Evolutionary conservation across 2,113 vertebrate genomes (phyloP).

Genomic region (Atlantisia rogersi): DNA sequence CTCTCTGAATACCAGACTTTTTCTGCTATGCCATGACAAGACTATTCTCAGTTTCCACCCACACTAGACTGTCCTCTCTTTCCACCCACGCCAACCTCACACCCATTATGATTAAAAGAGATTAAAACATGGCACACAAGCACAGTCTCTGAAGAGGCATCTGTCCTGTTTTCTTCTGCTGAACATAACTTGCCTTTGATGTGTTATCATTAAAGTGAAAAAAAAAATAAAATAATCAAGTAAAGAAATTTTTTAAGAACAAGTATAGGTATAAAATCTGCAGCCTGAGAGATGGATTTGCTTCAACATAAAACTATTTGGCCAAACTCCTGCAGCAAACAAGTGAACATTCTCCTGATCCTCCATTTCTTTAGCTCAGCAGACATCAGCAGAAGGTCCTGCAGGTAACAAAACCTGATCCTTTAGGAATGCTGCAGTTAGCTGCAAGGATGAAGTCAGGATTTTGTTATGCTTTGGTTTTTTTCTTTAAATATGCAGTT

Average conservation of each 20-base stretch:
- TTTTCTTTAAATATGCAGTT: background rate
- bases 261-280: background rate
- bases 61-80: conserved; percentile 70
- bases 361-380: background rate
- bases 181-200: conserved; percentile 54
- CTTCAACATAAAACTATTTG: background rate
- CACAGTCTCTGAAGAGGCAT: conserved; percentile 64
- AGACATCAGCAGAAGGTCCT: background rate
- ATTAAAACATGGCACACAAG: conserved; percentile 65
- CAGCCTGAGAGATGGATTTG: background rate
- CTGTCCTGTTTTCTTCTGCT: conserved; percentile 69
- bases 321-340: background rate
- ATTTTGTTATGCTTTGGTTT: background rate
- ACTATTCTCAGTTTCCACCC: conserved; percentile 72
- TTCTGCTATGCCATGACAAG: conserved; percentile 67
- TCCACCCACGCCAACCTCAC: conserved; percentile 73
- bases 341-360: background rate
- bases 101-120: conserved; percentile 75
- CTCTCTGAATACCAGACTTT: conserved; percentile 58
- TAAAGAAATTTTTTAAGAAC: conserved; percentile 10
- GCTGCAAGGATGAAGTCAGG: background rate
- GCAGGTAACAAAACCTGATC: background rate
- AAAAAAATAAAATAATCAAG: background rate
- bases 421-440: background rate
- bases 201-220: conserved; percentile 28